Evolutionary conservation across 1,140 invertebrate species (phyloP), one percentile per base, ranked within the genome.

Genomic region (Zaprionus lachaisei): DNA sequence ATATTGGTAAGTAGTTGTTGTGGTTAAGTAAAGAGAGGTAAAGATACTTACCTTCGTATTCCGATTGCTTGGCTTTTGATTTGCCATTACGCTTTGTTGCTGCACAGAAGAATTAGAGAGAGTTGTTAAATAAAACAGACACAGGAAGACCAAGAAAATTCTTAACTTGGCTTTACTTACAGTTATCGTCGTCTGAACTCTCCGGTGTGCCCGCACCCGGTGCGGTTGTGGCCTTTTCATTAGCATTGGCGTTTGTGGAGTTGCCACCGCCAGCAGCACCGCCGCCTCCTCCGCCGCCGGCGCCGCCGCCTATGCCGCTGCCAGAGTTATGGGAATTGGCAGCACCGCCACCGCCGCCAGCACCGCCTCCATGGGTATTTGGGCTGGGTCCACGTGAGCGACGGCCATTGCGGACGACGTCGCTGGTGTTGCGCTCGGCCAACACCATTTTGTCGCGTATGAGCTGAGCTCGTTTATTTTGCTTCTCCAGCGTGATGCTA

Each of bases 381-480:
- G 97, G 97, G 94, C 97, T 98, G 89, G 97, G 96, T 91, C 97
- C 97, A 91, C 97, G 95, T 76, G 97, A 98, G 93, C 97, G 95
- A 79, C 97, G 95, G 55, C 97, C 97, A 93, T 98, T 98, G 90
- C 96, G 94, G 74, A 96, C 95, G 93, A 95, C 95, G 81, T 97
- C 96, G 73, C 94, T 94, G 93, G 94, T 95, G 93, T 96, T 97
- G 94, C 96, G 96, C 92, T 98, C 97, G 12, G 97, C 96, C 92
- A 97, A 95, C 91, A 98, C 97, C 97, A 98, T 98, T 92, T 93
- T 92, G 73, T 92, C 91, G 57, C 90, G 85, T 72, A 92, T 92
- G 66, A 92, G 79, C 81, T 92, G 91, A n/a, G 87, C 83, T 63
- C 90, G 90, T 76, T 91, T 92, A 85, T 92, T 92, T 69, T 83